A percentile compares a stretch with the other conserved stretches of the same genome.
Conservation (phyloP, 2,113 vertebrate genomes). For the Haemorhous mexicanus region DNA sequence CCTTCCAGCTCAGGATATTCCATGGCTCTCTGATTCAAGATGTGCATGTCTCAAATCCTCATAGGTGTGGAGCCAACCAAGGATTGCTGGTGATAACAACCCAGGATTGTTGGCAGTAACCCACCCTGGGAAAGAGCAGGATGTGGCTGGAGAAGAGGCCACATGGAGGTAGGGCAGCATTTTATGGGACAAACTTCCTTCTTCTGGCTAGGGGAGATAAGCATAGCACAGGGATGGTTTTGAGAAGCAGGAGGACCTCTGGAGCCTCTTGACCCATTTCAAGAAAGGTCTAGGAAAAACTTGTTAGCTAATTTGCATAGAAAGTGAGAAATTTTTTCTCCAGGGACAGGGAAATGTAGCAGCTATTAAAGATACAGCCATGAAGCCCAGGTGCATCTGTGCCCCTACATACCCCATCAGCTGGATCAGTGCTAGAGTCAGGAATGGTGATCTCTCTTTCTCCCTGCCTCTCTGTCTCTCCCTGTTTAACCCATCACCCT, state of each 20-base stretch:
- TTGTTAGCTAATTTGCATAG: not conserved
- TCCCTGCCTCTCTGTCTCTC: not conserved
- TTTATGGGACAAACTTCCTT: not conserved
- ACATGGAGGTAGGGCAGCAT: not conserved
- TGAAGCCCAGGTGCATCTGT: not conserved
- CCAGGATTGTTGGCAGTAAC: not conserved
- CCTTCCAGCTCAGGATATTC: not conserved
- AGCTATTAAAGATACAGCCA: not conserved
- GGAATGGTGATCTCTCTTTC: not conserved
- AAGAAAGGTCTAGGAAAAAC: not conserved
- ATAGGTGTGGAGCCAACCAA: not conserved
- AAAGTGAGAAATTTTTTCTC: not conserved
- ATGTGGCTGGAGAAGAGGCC: not conserved
- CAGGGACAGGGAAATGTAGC: rapidly evolving
- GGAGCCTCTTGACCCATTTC: not conserved
- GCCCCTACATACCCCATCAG: not conserved
- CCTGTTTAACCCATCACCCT: not conserved
- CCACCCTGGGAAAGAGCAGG: not conserved
- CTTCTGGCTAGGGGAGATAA: not conserved
- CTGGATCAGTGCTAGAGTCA: not conserved
- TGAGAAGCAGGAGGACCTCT: not conserved
- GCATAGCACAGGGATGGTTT: not conserved
- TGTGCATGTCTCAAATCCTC: not conserved
- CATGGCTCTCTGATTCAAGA: not conserved
- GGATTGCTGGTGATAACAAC: not conserved